These are phyloP conservation scores for Melikaiella ostensackeni DNA, from an alignment of 2,888 invertebrate species.

Conservation along the genomic window DNA sequence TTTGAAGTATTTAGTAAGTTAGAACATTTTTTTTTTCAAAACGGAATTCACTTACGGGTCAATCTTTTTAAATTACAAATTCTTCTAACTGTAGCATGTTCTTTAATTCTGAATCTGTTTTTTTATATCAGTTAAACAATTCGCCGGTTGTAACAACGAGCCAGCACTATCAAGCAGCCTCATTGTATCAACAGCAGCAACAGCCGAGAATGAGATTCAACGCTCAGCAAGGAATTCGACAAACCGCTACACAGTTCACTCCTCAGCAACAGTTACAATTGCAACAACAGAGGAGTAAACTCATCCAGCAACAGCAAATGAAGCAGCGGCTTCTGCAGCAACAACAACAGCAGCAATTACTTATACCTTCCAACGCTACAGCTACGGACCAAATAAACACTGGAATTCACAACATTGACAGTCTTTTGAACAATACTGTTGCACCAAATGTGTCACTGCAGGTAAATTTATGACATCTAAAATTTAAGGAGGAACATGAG, in stretches of 20 bases:
- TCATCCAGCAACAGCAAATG: conserved; percentile 78
- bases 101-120: background rate
- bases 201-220: conserved; percentile 64
- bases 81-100: background rate
- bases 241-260: conserved; percentile 62
- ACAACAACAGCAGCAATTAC: conserved; percentile 89
- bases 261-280: conserved; percentile 78
- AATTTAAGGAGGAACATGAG: background rate
- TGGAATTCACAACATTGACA: conserved; percentile 86
- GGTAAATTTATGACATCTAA: conserved; percentile 65
- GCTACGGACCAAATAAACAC: conserved; percentile 80
- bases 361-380: conserved; percentile 88
- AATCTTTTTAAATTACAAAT: background rate
- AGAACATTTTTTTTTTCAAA: background rate
- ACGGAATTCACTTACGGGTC: conserved; percentile 56
- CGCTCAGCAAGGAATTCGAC: conserved; percentile 71
- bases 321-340: conserved; percentile 86
- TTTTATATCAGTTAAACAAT: conserved; percentile 66
- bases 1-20: conserved; percentile 23
- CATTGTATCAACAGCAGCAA: conserved; percentile 75
- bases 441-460: conserved; percentile 94
- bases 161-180: conserved; percentile 72
- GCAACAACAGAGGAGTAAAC: conserved; percentile 76
- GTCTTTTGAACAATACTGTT: conserved; percentile 89
- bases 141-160: conserved; percentile 73